Conservation (phyloP, 2,888 invertebrate species). For the Drosophila lacicola region DNA sequence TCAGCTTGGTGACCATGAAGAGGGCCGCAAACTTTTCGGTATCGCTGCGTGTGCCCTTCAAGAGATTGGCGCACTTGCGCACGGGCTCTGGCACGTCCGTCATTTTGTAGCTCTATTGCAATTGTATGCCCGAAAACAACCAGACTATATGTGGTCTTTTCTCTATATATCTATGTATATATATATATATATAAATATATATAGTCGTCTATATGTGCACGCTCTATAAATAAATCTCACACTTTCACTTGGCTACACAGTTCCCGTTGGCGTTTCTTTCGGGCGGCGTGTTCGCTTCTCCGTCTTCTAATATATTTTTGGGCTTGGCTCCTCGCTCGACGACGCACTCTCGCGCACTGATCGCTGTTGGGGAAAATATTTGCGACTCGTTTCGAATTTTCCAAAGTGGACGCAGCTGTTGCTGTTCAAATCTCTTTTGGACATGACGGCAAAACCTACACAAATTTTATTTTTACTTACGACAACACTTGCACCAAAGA, state of each 20-base stretch:
- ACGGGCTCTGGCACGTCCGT: constrained; percentile 90
- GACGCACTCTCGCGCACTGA: constrained; percentile 82
- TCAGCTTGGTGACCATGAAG: constrained; percentile 95
- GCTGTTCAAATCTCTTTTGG: constrained; percentile 61
- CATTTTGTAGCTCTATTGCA: constrained; percentile 68
- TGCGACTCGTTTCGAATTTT: constrained; percentile 60
- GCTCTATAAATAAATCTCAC: constrained; percentile 71
- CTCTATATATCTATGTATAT: constrained; percentile 19
- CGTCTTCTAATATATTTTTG: constrained; percentile 12
- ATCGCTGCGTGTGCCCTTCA: constrained; percentile 92
- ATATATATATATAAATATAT: constrained; percentile 11
- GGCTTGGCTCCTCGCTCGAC: constrained; percentile 68
- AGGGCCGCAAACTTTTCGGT: constrained; percentile 96
- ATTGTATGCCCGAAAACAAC: constrained; percentile 13
- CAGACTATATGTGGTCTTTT: constrained; percentile 21
- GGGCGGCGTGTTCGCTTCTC: constrained; percentile 15
- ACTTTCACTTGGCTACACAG: constrained; percentile 77
- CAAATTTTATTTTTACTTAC: constrained; percentile 60
- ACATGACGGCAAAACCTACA: constrained; percentile 71
- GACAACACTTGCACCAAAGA: constrained; percentile 4
- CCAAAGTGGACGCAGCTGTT: constrained; percentile 75
- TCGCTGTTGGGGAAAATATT: constrained; percentile 36
- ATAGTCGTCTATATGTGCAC: constrained; percentile 38
- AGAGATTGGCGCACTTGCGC: constrained; percentile 92
- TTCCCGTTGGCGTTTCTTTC: constrained; percentile 58